Evolutionary conservation across 2,888 invertebrate genomes (phyloP).

Genomic region (Drosophila barbarae): DNA sequence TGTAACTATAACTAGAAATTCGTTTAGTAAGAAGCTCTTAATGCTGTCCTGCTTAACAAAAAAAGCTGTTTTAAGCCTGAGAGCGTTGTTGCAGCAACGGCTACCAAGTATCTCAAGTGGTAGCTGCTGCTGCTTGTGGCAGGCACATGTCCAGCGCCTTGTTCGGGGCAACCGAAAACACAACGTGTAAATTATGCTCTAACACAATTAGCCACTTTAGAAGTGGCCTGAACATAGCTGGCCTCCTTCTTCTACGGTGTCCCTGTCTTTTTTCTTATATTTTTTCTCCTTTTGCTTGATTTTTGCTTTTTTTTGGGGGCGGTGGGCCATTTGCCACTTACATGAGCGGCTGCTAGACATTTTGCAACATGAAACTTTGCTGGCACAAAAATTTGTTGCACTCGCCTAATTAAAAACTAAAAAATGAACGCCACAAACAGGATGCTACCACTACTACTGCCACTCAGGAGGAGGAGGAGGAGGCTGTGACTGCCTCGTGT

Average conservation of each 20-base stretch:
- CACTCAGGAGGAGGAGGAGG: constrained; percentile 18
- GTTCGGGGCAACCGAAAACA: constrained; percentile 68
- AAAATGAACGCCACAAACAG: constrained; percentile 55
- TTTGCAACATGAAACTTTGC: constrained; percentile 68
- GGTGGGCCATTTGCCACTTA: constrained; percentile 66
- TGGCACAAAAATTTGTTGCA: constrained; percentile 58
- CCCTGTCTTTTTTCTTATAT: constrained; percentile 13
- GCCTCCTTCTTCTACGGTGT: constrained; percentile 35
- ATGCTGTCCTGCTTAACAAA: constrained; percentile 19
- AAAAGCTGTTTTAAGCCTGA: constrained; percentile 31
- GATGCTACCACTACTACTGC: constrained; percentile 48
- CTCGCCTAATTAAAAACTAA: constrained; percentile 66
- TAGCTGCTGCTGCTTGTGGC: constrained; percentile 43
- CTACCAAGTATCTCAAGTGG: constrained; percentile 43
- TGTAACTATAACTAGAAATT: constrained; percentile 16
- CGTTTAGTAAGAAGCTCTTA: constrained; percentile 38
- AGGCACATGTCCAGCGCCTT: constrained; percentile 69
- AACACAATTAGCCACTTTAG: constrained; percentile 75
- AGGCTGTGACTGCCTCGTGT: constrained; percentile 63
- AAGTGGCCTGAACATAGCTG: constrained; percentile 55
- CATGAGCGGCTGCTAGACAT: constrained; percentile 58
- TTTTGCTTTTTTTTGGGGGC: constrained; percentile 15
- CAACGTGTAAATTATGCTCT: constrained; percentile 74
- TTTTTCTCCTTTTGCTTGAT: background rate
- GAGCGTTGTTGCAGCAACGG: constrained; percentile 33